Percentiles rank a stretch among this genome's conserved stretches.
These are phyloP conservation scores for Parelbella ahira DNA, from an alignment of 2,888 invertebrate species.

Conservation along the genomic window DNA sequence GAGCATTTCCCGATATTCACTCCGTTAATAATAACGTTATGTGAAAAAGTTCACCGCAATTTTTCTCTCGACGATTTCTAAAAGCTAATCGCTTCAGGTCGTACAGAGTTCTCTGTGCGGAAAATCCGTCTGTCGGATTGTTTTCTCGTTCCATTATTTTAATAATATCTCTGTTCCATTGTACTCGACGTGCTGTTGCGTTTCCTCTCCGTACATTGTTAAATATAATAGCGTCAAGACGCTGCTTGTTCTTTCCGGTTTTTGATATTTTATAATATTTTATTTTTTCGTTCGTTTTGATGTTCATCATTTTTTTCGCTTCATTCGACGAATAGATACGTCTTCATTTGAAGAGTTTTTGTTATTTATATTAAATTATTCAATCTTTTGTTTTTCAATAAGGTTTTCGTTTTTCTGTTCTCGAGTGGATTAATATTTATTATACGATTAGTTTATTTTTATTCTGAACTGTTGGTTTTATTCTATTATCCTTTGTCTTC, in stretches of 20 bases:
- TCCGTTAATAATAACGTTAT: constrained; percentile 5
- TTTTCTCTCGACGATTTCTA: constrained; percentile 9
- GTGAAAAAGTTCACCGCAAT: constrained; percentile 1
- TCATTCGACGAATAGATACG: too few relatives aligned
- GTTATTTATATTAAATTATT: too few relatives aligned
- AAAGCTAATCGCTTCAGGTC: constrained; percentile 15
- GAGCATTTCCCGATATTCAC: constrained; percentile 3
- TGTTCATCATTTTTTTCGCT: too few relatives aligned
- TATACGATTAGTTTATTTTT: too few relatives aligned
- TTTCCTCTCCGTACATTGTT: not conserved
- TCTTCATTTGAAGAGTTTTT: too few relatives aligned
- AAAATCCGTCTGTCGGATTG: constrained; percentile 4
- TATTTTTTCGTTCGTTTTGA: not conserved
- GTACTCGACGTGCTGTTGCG: not conserved
- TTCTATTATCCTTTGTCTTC: too few relatives aligned
- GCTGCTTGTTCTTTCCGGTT: too few relatives aligned
- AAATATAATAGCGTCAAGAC: not conserved
- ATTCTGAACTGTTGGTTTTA: too few relatives aligned
- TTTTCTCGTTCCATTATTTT: constrained; percentile 5
- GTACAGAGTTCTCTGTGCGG: constrained; percentile 1
- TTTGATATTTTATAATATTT: not conserved
- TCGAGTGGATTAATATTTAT: too few relatives aligned
- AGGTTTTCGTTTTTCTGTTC: too few relatives aligned
- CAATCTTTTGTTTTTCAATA: too few relatives aligned
- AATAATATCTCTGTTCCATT: constrained; percentile 4